Evolutionary conservation across 2,113 vertebrate genomes (phyloP), one percentile per base, ranked within the genome.

Genomic region (Passer domesticus): DNA sequence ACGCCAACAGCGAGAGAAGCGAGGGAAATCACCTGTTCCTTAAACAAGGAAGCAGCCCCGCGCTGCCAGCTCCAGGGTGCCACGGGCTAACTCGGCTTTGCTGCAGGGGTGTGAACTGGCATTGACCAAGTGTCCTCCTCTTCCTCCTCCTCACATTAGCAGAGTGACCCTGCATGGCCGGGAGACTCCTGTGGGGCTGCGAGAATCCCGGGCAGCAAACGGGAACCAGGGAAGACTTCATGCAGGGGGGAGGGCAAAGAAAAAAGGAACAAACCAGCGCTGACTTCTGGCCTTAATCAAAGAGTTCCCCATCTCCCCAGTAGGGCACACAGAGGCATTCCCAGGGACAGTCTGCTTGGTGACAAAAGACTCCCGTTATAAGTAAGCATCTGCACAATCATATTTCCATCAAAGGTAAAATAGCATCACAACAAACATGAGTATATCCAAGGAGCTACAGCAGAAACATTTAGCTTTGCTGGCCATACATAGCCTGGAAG

Each of bases 311-410:
- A 2, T 23, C n/a, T 55, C 11, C 33, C 13, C 87, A 52, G 44
- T 0, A 39, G 0, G 1, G 8, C 0, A 0, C 28, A 49, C 12
- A 18, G 14, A 72, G 28, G 13, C 3, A 0, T 63, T 92, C 10
- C 56, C 27, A 27, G 30, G 39, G 7, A 37, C 18, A 55, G 46
- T 11, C 25, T 62, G 47, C 37, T 35, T 75, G 78, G 33, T 67
- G 69, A 50, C 68, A 81, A 52, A 39, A 2, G 0, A 31, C 23
- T 74, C 1, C 0, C 37, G 82, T 55, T 47, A 56, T 59, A 82
- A 68, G 19, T 11, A 64, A 89, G 39, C 27, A 31, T 23, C 47
- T 62, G 44, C 14, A 27, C 11, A 59, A 39, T 21, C 16, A 2
- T 39, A 19, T 72, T 94, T 69, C 62, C 13, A 55, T 43, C 23